Evolutionary conservation across 2,113 vertebrate genomes (phyloP), one percentile per base, ranked within the genome.

Genomic region (Gymnogyps californianus): DNA sequence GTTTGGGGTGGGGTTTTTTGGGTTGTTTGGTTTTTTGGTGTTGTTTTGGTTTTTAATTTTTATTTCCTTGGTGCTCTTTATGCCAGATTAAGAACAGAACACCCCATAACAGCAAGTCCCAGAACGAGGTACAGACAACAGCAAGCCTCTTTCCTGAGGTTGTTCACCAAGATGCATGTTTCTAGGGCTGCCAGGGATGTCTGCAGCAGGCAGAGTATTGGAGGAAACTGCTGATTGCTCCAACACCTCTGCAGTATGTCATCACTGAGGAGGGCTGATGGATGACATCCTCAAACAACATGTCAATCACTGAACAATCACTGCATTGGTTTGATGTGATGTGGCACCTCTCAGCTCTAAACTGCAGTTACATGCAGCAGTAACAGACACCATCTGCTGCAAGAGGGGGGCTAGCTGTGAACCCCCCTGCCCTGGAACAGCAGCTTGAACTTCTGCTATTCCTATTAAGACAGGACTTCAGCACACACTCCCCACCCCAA

Each of bases 41-140:
- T 3, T 81, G 67, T 12, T 77, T 66, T 52, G 8, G 17, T 13
- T 61, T 58, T 74, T 19, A 16, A 44, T 80, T 90, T 93, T 95
- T 75, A 91, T 96, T 95, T 95, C 87, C 93, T 97, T 96, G 90
- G 89, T 94, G 93, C 82, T 94, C 91, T 96, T 96, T 78, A 65
- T 74, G 47, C 77, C 93, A 89, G 81, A 80, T 75, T 74, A 74
- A 77, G 64, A 84, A 7, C 64, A 88, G 65, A 96, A 91, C 0
- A 13, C 59, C 90, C 92, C 86, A 1, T 62, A 93, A 96, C 95
- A 97, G 95, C 54, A 54, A 96, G 95, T 96, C 95, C 95, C 95
- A 96, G 95, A 92, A 92, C 0, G 2, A 81, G 65, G 46, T 46
- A 94, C 74, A 70, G 62, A 87, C 70, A 89, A 84, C 47, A 94